These are phyloP conservation scores for Malurus cyaneus DNA, from an alignment of 2,113 vertebrate species.

Conservation along the genomic window DNA sequence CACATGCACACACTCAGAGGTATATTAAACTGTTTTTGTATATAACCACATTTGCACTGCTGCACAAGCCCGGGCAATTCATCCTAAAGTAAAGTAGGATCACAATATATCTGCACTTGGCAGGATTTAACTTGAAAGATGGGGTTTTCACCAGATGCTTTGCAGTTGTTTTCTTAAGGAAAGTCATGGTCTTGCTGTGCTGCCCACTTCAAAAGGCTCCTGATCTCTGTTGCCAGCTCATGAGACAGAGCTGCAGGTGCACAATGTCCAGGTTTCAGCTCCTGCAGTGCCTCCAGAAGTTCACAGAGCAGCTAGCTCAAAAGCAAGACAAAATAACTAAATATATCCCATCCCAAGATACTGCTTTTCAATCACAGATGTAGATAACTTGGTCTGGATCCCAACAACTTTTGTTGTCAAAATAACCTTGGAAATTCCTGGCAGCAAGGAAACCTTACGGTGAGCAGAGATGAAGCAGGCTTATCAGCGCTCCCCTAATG, in stretches of 20 bases:
- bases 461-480: background rate
- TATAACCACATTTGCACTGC: background rate
- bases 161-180: background rate
- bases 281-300: background rate
- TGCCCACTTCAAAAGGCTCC: background rate
- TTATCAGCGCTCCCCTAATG: background rate
- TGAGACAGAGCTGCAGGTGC: background rate
- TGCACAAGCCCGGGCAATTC: background rate
- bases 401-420: conserved; percentile 13
- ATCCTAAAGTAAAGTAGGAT: background rate
- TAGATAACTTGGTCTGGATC: conserved; percentile 2
- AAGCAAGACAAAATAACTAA: conserved; percentile 3
- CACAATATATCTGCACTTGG: background rate
- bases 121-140: background rate
- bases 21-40: background rate
- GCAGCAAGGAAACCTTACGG: background rate
- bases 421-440: conserved; percentile 42
- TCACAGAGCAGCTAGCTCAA: background rate
- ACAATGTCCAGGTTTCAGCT: background rate
- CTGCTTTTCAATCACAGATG: conserved; percentile 1
- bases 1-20: accelerated
- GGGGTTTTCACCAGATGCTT: background rate
- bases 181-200: background rate
- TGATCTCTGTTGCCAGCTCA: background rate
- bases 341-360: background rate